Percentiles rank a stretch among this genome's conserved stretches.
These are phyloP conservation scores for Monochamus alternatus DNA, from an alignment of 2,888 invertebrate genomes.

Conservation along the genomic window DNA sequence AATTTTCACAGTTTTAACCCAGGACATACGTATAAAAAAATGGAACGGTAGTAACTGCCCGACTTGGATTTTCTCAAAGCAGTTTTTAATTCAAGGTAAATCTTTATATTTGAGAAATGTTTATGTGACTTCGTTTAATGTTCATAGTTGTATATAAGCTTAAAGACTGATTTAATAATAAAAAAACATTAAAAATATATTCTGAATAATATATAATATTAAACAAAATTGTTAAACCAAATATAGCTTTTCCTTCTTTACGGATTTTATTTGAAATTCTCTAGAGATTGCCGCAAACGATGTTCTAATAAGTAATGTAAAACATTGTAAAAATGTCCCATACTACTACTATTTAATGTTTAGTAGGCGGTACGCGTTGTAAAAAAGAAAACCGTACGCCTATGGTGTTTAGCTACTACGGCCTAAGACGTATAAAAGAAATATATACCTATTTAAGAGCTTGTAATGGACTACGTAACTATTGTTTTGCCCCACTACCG, in stretches of 20 bases:
- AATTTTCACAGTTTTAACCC: neutral
- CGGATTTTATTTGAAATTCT: neutral
- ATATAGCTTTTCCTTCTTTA: constrained; percentile 7
- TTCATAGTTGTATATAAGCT: constrained; percentile 50
- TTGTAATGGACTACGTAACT: neutral
- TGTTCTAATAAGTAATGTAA: constrained; percentile 23
- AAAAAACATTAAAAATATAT: constrained; percentile 40
- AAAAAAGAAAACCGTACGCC: constrained; percentile 9
- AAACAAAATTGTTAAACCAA: constrained; percentile 30
- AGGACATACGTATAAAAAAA: too few species aligned
- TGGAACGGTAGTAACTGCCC: too few species aligned
- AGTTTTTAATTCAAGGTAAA: too few species aligned
- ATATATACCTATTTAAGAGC: constrained; percentile 4
- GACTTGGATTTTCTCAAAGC: too few species aligned
- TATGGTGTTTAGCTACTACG: constrained; percentile 28
- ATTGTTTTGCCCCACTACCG: neutral
- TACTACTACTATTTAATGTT: constrained; percentile 24
- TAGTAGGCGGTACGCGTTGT: constrained; percentile 17
- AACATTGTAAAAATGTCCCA: constrained; percentile 22
- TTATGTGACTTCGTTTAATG: constrained; percentile 46
- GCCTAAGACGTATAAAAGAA: constrained; percentile 29
- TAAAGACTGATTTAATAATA: constrained; percentile 57
- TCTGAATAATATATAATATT: constrained; percentile 17
- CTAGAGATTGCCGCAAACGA: constrained; percentile 29
- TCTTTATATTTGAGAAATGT: constrained; percentile 30